phyloP scores from a whole-genome alignment of 37 sponge, comb jelly and placozoan species.

The Beroe ovata region DNA sequence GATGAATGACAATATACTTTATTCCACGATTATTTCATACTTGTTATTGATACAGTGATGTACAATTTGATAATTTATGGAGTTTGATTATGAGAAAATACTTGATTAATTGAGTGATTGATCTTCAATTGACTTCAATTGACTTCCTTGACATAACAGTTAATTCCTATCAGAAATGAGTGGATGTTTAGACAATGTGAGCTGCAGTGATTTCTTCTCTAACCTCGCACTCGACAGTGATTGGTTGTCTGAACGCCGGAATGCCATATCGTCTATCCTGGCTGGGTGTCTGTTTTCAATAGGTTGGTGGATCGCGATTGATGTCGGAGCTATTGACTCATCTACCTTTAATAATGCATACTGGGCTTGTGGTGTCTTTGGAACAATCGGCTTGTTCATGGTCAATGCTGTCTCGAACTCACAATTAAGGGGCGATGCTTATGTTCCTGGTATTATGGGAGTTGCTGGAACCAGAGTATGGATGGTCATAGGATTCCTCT shows the following conservation, averaged over 20 bases:
- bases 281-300: conserved; percentile 73
- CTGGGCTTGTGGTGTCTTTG: conserved; percentile 77
- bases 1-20: too few species aligned
- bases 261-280: conserved; percentile 51
- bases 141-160: too few species aligned
- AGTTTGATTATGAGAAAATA: too few species aligned
- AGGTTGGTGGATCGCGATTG: conserved; percentile 91
- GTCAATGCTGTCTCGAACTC: conserved; percentile 86
- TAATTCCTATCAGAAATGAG: conserved; percentile 10
- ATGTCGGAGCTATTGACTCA: conserved; percentile 71
- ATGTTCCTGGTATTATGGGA: conserved; percentile 81
- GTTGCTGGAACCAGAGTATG: conserved; percentile 75
- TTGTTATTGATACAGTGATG: too few species aligned
- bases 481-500: conserved; percentile 83
- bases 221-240: conserved; percentile 16
- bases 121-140: too few species aligned
- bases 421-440: conserved; percentile 78
- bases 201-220: conserved; percentile 1
- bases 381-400: conserved; percentile 83
- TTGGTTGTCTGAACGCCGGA: conserved; percentile 41
- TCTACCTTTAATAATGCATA: conserved; percentile 76
- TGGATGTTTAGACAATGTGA: conserved; percentile 47
- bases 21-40: too few species aligned
- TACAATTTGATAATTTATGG: too few species aligned
- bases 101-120: too few species aligned